Percentiles rank a stretch among this genome's conserved stretches.
phyloP scores from a whole-genome alignment of 2,888 invertebrate genomes.

The Eilema caniola region DNA sequence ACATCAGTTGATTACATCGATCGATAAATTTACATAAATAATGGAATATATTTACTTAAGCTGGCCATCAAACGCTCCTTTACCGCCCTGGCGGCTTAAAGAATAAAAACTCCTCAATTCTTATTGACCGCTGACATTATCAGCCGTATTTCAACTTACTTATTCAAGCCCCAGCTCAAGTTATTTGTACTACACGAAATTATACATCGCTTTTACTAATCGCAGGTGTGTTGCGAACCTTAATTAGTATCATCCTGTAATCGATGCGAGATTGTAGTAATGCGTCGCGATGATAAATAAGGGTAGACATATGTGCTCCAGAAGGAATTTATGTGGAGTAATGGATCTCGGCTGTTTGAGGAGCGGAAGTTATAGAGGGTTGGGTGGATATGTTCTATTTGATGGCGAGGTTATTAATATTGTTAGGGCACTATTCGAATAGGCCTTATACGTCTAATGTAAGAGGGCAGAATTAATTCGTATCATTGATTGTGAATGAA shows the following conservation, averaged over 20 bases:
- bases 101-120: too few species aligned
- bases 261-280: slow-evolving; percentile 52
- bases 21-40: too few species aligned
- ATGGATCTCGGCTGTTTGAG: slow-evolving; percentile 15
- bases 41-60: too few species aligned
- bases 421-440: background rate
- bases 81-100: too few species aligned
- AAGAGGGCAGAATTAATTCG: background rate
- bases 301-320: slow-evolving; percentile 33
- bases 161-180: background rate
- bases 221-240: slow-evolving; percentile 54
- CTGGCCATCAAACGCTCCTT: too few species aligned
- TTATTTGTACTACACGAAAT: background rate
- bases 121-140: background rate
- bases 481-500: background rate
- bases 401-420: background rate
- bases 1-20: too few species aligned
- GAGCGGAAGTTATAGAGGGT: background rate
- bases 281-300: slow-evolving; percentile 52
- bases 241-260: slow-evolving; percentile 59
- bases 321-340: slow-evolving; percentile 18
- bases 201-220: slow-evolving; percentile 32
- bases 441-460: background rate
- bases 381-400: background rate
- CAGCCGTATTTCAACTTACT: background rate